Conservation (phyloP, 2,113 vertebrate species). For the Triplophysa dalaica region DNA sequence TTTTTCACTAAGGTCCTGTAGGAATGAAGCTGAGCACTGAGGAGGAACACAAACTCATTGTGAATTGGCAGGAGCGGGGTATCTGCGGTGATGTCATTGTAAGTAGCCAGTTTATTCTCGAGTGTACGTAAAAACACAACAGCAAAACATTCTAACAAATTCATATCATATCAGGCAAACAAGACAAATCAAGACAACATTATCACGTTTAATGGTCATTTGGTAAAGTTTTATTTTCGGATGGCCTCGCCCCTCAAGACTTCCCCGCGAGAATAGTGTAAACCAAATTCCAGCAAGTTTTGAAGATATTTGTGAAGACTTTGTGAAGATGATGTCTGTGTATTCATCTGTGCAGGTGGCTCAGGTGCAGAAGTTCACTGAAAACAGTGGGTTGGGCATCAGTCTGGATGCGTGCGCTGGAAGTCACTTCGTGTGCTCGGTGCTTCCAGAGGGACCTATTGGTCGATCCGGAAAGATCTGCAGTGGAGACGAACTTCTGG, state of each 20-base stretch:
- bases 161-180: too few species aligned
- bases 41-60: constrained; percentile 70
- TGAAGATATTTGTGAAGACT: not conserved
- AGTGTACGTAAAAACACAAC: not conserved
- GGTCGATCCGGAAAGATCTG: constrained; percentile 88
- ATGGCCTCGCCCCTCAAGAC: too few species aligned
- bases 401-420: constrained; percentile 88
- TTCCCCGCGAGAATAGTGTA: too few species aligned
- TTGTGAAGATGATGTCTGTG: constrained; percentile 6
- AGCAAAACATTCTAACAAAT: too few species aligned
- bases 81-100: constrained; percentile 88
- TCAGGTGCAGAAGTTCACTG: constrained; percentile 89
- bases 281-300: too few species aligned
- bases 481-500: constrained; percentile 92
- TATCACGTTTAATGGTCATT: too few species aligned
- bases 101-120: constrained; percentile 61
- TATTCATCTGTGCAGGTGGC: constrained; percentile 77
- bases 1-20: constrained; percentile 44
- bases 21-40: constrained; percentile 56
- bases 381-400: constrained; percentile 92
- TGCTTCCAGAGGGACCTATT: constrained; percentile 93
- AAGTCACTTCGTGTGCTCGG: constrained; percentile 92
- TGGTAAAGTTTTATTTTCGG: too few species aligned
- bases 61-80: constrained; percentile 89
- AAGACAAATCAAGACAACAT: too few species aligned